Conservation (phyloP, 2,888 invertebrate genomes). For the Scaptomyza reducta region DNA sequence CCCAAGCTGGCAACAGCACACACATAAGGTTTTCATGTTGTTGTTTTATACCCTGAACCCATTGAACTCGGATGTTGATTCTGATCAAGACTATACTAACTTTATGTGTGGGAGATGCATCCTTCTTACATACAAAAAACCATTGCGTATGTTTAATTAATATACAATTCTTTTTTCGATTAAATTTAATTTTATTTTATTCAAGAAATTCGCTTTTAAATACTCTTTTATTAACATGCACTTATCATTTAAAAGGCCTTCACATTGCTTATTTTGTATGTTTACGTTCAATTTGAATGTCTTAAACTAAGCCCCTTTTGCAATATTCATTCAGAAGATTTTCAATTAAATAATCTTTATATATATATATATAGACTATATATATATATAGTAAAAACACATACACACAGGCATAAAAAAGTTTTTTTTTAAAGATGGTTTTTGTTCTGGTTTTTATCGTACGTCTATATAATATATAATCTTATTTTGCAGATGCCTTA, state of each 20-base stretch:
- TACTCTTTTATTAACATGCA: constrained; percentile 22
- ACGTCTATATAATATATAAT: constrained; percentile 35
- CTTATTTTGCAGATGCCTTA: constrained; percentile 31
- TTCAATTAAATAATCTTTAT: constrained; percentile 40
- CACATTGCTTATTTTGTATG: constrained; percentile 35
- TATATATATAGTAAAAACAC: constrained; percentile 32
- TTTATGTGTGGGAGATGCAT: too few relatives aligned
- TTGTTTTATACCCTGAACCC: too few relatives aligned
- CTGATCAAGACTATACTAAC: too few relatives aligned
- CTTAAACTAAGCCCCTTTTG: constrained; percentile 10
- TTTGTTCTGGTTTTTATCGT: constrained; percentile 21
- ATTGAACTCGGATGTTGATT: too few relatives aligned
- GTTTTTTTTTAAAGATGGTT: constrained; percentile 8
- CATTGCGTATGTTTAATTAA: neutral
- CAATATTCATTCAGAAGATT: constrained; percentile 8
- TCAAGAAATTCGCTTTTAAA: neutral
- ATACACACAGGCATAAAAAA: constrained; percentile 34
- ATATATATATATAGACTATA: constrained; percentile 41
- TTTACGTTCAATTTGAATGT: constrained; percentile 11
- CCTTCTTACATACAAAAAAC: too few relatives aligned
- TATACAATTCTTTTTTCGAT: neutral
- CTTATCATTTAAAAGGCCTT: constrained; percentile 48
- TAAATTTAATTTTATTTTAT: constrained; percentile 22
- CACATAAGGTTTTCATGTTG: too few relatives aligned
- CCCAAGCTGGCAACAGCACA: too few relatives aligned